Base-by-base conservation (phyloP, 2,888 invertebrate species). In the Pseudoips prasinana region DNA sequence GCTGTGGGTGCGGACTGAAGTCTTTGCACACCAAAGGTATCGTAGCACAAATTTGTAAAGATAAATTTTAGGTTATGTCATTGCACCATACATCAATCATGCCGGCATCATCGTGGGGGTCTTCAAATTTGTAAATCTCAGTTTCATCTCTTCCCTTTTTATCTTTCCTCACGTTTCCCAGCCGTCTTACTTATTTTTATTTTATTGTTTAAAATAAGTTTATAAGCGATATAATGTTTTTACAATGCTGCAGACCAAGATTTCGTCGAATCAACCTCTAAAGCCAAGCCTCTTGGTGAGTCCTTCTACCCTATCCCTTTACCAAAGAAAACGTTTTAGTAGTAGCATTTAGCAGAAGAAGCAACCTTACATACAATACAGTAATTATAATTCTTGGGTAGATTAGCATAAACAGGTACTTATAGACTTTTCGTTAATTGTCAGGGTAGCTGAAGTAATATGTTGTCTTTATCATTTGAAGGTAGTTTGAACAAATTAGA, bases 1-100 rank as follows among this genome's bases (percentile, higher is more conserved):
- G 90, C 46, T 95, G 94, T 54, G 93, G 93, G 10, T 94, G 93
- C 66, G 91, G 90, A 17, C 85, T 89, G 8, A 90, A 91, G 60
- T 85, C 86, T 20, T 73, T 92, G 10, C 94, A 94, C 60, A 94
- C 92, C 1, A 94, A 94, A 91, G 93, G 94, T 94, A 90, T 31
- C 22, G 26, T 25, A 14, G 7, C 0, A 8, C 8, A 22, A 9
- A 33, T 20, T 31, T 19, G 20, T 17, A 2, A 9, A 1, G 10
- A 30, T 14, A 9, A 51, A 58, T 81, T 80, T 71, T 50, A 83
- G 82, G 83, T 83, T 82, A 83, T 69, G 63, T 60, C 53, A 73
- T 82, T 82, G 70, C 82, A 71, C 82, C 83, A 82, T 61, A 62
- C 71, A 46, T 33, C 22, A 24, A 20, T 49, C 45, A 29, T 38